Evolutionary conservation across 2,113 vertebrate genomes (phyloP), one percentile per base, ranked within the genome.

Genomic region (Clarias macrocephalus): DNA sequence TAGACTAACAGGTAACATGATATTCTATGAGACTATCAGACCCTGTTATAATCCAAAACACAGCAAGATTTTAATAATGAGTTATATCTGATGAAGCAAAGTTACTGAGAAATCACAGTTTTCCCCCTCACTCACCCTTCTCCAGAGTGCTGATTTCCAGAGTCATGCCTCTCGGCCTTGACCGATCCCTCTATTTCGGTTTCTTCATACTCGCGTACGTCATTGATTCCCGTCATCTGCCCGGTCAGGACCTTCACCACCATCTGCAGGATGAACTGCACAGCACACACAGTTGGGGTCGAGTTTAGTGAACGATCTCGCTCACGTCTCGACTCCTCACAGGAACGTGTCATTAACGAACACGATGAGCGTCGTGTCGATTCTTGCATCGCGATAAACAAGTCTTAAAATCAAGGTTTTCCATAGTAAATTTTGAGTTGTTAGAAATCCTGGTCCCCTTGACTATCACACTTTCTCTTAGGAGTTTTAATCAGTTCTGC

Each of bases 231-330:
- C 0, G 92, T 95, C 91, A 99, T 63, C 92, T 99, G 96, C 57
- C 97, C 97, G 0, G 94, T 96, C 86, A 99, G 87, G 92, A 99
- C 95, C 93, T 97, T 99, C 91, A 94, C 94, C 57, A 97, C 96
- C 7, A 99, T 98, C 30, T 96, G 91, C 90, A 99, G 89, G 30
- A 99, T 99, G 93, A 97, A 99, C 98, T 99, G 90, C 0, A 19
- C 73, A 7, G n/a, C 11, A 85, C 73, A 81, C 28, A 5, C 7
- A 68, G 59, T 12, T 12, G 48, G 16, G n/a, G 65, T 6, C 52
- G 28, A 21, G 56, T 37, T 62, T 42, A 25, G 57, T 3, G 11
- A 62, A 12, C 60, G 57, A 80, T 23, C 28, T 23, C 28, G 5
- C 8, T 33, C 9, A 23, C 33, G 8, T 23, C 56, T 80, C 54